Evolutionary conservation across 2,797 vertebrate genomes (phyloP), one percentile per base, ranked within the genome.

Genomic region (Rhinophrynus dorsalis): DNA sequence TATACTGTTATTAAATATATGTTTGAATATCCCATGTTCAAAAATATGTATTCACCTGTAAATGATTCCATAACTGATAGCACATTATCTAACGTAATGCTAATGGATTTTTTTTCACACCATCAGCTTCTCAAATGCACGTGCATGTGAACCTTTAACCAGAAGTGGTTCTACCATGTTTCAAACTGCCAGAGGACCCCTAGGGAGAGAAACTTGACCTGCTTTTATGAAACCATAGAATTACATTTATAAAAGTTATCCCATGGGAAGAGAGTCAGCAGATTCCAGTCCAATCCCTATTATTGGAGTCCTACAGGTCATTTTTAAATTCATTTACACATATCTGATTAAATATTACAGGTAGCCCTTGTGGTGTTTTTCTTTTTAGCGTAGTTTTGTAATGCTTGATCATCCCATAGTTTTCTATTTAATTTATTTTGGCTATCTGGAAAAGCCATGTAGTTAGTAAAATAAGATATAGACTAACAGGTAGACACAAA

Each of bases 161-260:
- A 80, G 76, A 48, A 84, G 79, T 77, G 82, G 75, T 67, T 78
- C 80, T 87, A 75, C 84, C 78, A 80, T 85, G 83, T 82, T 85
- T 90, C 80, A 86, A 80, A 84, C 84, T 85, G 85, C 81, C 81
- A 74, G 75, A 81, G 78, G 77, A 87, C 73, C 85, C 83, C 82
- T 51, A 84, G 86, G 84, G 86, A 88, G 71, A 82, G 83, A 88
- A 89, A 86, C 83, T 85, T 90, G 88, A 90, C 86, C 85, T 87
- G 86, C 83, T 88, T 91, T 90, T 88, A 87, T 88, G 89, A 88
- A 90, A 89, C 84, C 84, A 85, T 84, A 85, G 88, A 90, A 88
- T 90, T 89, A 90, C 84, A 87, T 90, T 90, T 90, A 89, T 89
- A 83, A 83, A 82, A 85, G 81, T 83, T 87, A 81, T 59, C 87